These are phyloP conservation scores for Tokudaia tokunoshimensis DNA, from an alignment of 2,797 vertebrate genomes.

Conservation along the genomic window DNA sequence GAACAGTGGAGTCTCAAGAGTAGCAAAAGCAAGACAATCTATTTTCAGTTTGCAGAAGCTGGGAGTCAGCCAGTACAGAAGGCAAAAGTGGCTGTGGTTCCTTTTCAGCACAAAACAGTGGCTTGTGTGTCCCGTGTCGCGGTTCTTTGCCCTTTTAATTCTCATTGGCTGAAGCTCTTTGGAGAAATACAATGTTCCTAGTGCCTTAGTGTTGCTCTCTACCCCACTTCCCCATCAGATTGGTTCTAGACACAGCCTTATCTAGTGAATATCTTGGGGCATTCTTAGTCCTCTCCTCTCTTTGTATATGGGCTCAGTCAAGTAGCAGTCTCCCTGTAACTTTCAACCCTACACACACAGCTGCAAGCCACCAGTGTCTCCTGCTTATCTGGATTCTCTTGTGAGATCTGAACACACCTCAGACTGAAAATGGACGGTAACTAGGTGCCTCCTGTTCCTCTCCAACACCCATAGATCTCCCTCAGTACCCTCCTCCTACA, in stretches of 20 bases:
- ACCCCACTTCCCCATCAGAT: background rate
- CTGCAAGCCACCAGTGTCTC: background rate
- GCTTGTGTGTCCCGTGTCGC: background rate
- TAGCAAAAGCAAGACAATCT: background rate
- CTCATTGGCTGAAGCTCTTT: background rate
- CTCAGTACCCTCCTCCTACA: background rate
- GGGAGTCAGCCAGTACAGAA: background rate
- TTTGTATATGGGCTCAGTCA: background rate
- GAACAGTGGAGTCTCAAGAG: background rate
- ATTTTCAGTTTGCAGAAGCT: background rate
- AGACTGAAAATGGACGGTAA: background rate
- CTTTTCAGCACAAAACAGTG: background rate
- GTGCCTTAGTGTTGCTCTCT: background rate
- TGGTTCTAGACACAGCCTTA: background rate
- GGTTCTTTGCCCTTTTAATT: background rate
- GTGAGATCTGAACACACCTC: background rate
- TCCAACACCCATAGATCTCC: too few species aligned
- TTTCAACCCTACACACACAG: background rate
- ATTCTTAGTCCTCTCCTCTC: background rate
- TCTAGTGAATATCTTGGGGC: background rate
- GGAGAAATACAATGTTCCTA: background rate
- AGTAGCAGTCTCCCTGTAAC: background rate
- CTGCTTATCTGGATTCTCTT: background rate
- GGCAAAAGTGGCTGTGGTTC: background rate
- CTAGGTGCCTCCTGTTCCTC: background rate